phyloP scores from a whole-genome alignment of 2,888 invertebrate species.

The Cepaea hortensis region DNA sequence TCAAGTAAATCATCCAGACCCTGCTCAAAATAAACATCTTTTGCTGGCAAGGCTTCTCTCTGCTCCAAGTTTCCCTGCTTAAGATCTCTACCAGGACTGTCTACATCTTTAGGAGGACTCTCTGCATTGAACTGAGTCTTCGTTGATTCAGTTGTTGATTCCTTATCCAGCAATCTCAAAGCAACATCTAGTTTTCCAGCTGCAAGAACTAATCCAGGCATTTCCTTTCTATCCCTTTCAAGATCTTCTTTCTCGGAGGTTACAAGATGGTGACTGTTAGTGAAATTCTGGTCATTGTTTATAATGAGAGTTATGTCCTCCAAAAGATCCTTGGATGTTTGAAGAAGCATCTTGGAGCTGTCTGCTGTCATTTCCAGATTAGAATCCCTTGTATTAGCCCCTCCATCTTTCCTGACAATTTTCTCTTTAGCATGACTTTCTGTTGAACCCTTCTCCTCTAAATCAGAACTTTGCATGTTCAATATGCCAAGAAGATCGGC shows the following conservation, averaged over 20 bases:
- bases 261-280: not conserved
- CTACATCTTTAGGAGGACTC: not conserved
- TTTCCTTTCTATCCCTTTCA: not conserved
- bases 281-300: constrained; percentile 5
- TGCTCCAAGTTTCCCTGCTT: not conserved
- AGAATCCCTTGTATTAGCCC: not conserved
- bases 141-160: too few relatives aligned
- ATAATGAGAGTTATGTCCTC: constrained; percentile 23
- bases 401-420: not conserved
- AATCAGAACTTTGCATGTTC: constrained; percentile 11
- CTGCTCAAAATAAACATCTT: not conserved
- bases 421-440: not conserved
- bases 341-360: not conserved
- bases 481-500: constrained; percentile 8
- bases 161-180: too few relatives aligned
- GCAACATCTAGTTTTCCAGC: too few relatives aligned
- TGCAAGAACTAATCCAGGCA: too few relatives aligned
- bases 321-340: constrained; percentile 6
- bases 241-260: not conserved
- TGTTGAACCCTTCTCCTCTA: not conserved
- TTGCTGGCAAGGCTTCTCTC: too few relatives aligned
- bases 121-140: too few relatives aligned
- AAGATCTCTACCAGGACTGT: not conserved
- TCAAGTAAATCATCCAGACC: not conserved
- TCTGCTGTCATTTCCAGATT: not conserved